Conservation (phyloP, 2,797 vertebrate genomes). For the Pampus argenteus region DNA sequence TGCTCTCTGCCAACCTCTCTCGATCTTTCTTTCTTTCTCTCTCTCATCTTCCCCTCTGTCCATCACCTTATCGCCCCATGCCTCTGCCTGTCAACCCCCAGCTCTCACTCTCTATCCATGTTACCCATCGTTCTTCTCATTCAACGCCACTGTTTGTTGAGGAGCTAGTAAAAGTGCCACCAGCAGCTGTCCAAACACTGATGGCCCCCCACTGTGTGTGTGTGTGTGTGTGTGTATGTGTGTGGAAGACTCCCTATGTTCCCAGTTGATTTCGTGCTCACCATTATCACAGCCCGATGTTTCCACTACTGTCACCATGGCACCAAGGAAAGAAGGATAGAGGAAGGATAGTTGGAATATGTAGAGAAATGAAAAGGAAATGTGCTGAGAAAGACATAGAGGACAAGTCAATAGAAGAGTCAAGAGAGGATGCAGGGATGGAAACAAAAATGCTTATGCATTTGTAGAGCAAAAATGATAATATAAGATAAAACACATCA, state of each 20-base stretch:
- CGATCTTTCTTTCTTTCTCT: background rate
- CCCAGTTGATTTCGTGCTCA: constrained; percentile 56
- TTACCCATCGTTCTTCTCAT: constrained; percentile 51
- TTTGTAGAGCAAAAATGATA: background rate
- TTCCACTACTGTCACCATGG: constrained; percentile 63
- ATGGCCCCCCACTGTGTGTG: constrained; percentile 53
- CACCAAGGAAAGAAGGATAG: constrained; percentile 32
- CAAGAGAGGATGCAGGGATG: background rate
- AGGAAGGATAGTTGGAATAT: background rate
- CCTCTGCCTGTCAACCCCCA: constrained; percentile 33
- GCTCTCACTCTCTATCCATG: constrained; percentile 48
- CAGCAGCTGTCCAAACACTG: constrained; percentile 85
- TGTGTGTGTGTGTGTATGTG: constrained; percentile 30
- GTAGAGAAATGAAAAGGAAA: constrained; percentile 20
- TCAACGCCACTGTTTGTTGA: constrained; percentile 77
- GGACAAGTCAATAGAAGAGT: background rate
- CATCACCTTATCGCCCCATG: constrained; percentile 38
- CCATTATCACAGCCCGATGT: constrained; percentile 51
- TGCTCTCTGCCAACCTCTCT: constrained; percentile 7
- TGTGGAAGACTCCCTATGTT: constrained; percentile 27
- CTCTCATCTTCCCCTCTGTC: constrained; percentile 18
- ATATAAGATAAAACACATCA: background rate
- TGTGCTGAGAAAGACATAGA: background rate
- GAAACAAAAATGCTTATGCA: background rate
- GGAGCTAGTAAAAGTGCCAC: constrained; percentile 80